Base-by-base conservation (phyloP, 2,888 invertebrate species). In the Sesamia inferens region DNA sequence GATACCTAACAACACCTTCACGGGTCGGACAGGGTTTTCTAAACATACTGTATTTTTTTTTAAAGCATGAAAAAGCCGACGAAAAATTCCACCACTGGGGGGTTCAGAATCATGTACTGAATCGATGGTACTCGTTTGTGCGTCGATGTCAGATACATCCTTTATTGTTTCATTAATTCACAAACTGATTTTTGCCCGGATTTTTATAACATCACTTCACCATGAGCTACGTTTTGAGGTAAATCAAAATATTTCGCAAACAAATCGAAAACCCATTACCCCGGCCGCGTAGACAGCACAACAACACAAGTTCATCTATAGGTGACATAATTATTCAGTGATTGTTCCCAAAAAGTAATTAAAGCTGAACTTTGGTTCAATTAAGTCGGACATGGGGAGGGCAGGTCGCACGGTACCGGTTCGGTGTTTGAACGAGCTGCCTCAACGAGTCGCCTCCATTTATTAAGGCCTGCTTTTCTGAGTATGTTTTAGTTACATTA, bases 341-440 rank as follows among this genome's bases (percentile, higher is more conserved):
- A 84, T 74, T 73, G 84, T 84, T 67, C 58, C 66, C 75, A 72
- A 73, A 85, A 81, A 78, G 75, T 80, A 86, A 80, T 84, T 81
- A 78, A 75, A 77, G 71, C 84, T 63, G 57, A 79, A 84, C 79
- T 85, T 82, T 68, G 82, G 68, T 82, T 78, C 78, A 85, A 86
- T 85, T 85, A 76, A 79, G 72, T 65, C 51, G 76, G 80, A 86
- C 87, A 82, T 42, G n/a, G 76, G 63, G 74, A 61, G 85, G 79
- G 78, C 68, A 39, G 81, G 84, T 16, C 75, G 39, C 61, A 14
- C 54, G 31, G 19, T 42, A 14, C 42, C 22, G 54, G 71, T 24
- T 66, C 64, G 47, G 31, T 74, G 76, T 86, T 80, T 74, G 66
- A n/a, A 71, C 55, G 48, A 61, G 68, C 71, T 68, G 68, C 59